Conservation (phyloP, 2,113 vertebrate species). For the Chlamydotis undulata region DNA sequence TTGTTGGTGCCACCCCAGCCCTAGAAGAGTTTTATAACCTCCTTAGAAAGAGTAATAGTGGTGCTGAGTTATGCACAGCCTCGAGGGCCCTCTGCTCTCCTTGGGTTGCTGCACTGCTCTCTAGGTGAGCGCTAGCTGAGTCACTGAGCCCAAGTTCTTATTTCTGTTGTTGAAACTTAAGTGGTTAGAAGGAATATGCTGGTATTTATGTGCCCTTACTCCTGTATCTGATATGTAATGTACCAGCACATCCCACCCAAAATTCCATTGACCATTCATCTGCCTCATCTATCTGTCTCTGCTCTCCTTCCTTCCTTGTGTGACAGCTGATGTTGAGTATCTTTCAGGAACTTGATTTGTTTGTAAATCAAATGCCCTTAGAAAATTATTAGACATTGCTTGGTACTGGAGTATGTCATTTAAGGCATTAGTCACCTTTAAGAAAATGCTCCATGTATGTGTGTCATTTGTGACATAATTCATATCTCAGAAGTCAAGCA, state of each 20-base stretch:
- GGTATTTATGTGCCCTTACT: constrained; percentile 24
- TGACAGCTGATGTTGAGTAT: constrained; percentile 13
- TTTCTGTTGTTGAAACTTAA: constrained; percentile 20
- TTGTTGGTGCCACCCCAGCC: background rate
- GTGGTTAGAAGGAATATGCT: background rate
- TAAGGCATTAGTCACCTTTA: background rate
- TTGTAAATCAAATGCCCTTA: constrained; percentile 52
- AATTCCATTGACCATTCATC: background rate
- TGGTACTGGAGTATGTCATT: constrained; percentile 20
- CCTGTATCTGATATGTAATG: background rate
- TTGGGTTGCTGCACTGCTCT: background rate
- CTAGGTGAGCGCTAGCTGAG: background rate
- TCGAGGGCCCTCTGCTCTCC: background rate
- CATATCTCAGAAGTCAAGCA: background rate
- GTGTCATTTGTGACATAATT: constrained; percentile 3
- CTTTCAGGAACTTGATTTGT: constrained; percentile 49
- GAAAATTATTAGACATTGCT: constrained; percentile 25
- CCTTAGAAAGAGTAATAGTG: constrained; percentile 19
- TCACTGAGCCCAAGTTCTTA: background rate
- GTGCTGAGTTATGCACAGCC: background rate
- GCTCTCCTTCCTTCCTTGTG: background rate
- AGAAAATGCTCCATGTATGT: background rate
- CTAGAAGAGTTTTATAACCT: constrained; percentile 16
- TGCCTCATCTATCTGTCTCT: background rate
- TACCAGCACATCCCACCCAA: background rate